Base-by-base conservation (phyloP, 1,140 invertebrate species). In the Euglossa dilemma region DNA sequence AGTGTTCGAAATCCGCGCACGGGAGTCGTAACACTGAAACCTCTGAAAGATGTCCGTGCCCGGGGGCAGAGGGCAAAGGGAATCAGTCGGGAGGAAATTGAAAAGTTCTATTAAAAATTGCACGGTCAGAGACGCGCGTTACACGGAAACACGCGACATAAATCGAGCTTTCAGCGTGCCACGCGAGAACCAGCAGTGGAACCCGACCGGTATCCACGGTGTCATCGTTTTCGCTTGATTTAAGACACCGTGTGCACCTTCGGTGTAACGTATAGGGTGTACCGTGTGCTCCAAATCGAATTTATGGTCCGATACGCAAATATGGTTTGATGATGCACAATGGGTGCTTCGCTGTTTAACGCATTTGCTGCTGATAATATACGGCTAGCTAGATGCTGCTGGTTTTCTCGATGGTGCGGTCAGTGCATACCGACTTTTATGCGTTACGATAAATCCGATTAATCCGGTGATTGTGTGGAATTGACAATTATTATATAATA, bases 51-150 rank as follows among this genome's bases (percentile, higher is more conserved):
- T 80, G 84, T 73, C 72, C 77, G n/a, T 12, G 28, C 6, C 74
- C 20, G 28, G 57, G 57, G 64, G 18, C 70, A 18, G 50, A 25
- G 18, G 20, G 28, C 23, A 43, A 59, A 28, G 69, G 28, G 64
- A 61, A 52, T 61, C 45, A 57, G 36, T 77, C 63, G 56, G 52
- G 25, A 89, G 87, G 87, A 88, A 88, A 88, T 88, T 89, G 87
- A 89, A 88, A 89, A 89, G 86, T 86, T 85, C 67, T 81, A 76
- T 83, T 85, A 67, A 86, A 89, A 89, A 85, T 85, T 75, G 79
- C 80, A 54, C 47, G 69, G 9, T n/a, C 61, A 20, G 56, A 64
- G 50, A 57, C 6, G 18, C 25, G 47, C 45, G 54, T 47, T 2
- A 43, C 45, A 47, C 25, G 66, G n/a, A 72, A 83, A 75, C 69